Conservation (phyloP, 2,113 vertebrate species). For the Nicator chloris region DNA sequence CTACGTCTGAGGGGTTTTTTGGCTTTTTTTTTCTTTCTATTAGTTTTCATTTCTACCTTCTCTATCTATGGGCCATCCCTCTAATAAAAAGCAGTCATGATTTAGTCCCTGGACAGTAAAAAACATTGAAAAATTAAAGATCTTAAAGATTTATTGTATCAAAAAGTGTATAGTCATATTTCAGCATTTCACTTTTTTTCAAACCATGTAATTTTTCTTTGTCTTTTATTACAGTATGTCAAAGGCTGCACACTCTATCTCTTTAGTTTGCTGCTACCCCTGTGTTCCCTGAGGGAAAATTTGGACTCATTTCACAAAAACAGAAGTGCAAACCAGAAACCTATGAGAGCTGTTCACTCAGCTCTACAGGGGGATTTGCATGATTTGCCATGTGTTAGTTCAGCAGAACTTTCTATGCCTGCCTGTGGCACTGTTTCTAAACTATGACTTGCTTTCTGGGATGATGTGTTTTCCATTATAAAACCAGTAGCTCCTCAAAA, state of each 20-base stretch:
- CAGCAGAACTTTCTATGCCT: constrained; percentile 9
- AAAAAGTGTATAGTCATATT: not conserved
- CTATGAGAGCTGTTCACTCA: constrained; percentile 7
- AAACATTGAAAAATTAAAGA: constrained; percentile 4
- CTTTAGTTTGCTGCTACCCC: not conserved
- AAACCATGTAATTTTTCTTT: not conserved
- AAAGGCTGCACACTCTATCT: not conserved
- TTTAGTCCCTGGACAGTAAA: not conserved
- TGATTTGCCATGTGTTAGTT: not conserved
- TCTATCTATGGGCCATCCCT: not conserved
- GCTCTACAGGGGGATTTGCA: not conserved
- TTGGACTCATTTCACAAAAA: not conserved
- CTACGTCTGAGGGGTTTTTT: not conserved
- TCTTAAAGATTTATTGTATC: not conserved
- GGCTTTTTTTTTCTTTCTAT: not conserved
- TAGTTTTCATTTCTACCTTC: not conserved
- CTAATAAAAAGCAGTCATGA: not conserved
- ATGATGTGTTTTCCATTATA: not conserved
- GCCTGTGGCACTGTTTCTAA: constrained; percentile 8
- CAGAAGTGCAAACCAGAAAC: constrained; percentile 20
- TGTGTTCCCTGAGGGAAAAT: not conserved
- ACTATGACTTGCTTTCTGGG: not conserved
- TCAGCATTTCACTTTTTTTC: not conserved
- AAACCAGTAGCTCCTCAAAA: constrained; percentile 12
- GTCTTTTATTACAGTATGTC: not conserved